Evolutionary conservation across 1,140 invertebrate species (phyloP).

Genomic region (Drosophila subobscura): DNA sequence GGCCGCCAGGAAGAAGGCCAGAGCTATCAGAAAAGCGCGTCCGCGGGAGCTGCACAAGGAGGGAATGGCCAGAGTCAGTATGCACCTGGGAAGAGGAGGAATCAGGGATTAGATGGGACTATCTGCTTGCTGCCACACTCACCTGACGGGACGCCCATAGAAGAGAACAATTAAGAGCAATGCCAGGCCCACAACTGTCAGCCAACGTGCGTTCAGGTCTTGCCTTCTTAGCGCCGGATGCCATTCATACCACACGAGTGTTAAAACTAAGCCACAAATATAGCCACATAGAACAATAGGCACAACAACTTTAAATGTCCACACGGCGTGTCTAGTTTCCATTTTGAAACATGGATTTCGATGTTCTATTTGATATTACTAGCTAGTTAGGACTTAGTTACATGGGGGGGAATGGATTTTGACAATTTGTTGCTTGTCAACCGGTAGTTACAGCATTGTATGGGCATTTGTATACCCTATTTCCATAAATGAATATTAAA

Average conservation of each 20-base stretch:
- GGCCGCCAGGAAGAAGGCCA: constrained; percentile 90
- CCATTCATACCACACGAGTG: constrained; percentile 45
- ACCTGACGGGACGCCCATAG: constrained; percentile 41
- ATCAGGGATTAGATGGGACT: constrained; percentile 47
- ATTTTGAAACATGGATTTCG: no score
- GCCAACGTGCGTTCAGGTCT: constrained; percentile 27
- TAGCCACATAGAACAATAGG: constrained; percentile 36
- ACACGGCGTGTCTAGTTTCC: background rate
- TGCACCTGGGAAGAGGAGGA: constrained; percentile 84
- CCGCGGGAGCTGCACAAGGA: constrained; percentile 91
- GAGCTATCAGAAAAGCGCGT: constrained; percentile 89
- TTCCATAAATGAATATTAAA: no score
- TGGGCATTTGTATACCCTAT: no score
- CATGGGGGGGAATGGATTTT: no score
- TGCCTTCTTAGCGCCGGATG: constrained; percentile 12
- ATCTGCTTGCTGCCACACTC: background rate
- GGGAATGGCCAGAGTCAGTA: constrained; percentile 89
- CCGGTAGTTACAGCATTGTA: no score
- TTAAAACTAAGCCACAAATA: constrained; percentile 21
- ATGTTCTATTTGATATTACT: no score
- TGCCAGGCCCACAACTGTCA: constrained; percentile 9
- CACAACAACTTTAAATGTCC: constrained; percentile 40
- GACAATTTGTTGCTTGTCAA: no score
- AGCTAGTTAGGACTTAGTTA: no score
- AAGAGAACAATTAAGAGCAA: constrained; percentile 22